Base-by-base conservation (phyloP, 1,140 invertebrate genomes). In the Teleogryllus occipitalis region DNA sequence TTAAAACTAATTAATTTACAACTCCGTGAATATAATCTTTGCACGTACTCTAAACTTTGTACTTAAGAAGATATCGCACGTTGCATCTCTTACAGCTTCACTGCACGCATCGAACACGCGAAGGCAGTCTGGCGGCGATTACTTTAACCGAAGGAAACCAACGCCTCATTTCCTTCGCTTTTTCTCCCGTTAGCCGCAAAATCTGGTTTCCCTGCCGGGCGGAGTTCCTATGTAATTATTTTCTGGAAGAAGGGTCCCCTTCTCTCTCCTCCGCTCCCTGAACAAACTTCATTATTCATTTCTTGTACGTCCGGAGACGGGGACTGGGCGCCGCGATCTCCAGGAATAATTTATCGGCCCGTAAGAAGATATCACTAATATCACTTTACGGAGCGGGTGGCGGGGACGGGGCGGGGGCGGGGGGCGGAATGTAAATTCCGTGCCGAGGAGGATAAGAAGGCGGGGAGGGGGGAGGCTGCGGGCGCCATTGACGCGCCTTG, bases 261-360 rank as follows among this genome's bases (percentile, higher is more conserved):
- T 65, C 54, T 14, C 54, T 54, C 49, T 15, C 49, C 49, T 65
- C 27, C 27, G 27, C 5, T 65, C 54, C 18, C 54, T 65, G 54
- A 65, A 65, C 54, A 65, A 65, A 65, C 54, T 65, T 65, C 54
- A 65, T 65, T 65, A 65, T 65, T 65, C 54, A 65, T 65, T 65
- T 65, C 54, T 65, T 65, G 54, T 65, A 65, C 54, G 54, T 65
- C 54, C 54, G 54, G 54, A 65, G 54, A 65, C 54, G 18, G 54
- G 10, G 10, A 65, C 54, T 65, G 10, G 10, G 54, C 54, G 2
- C 54, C 10, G 10, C 54, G 54, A 65, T 10, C 18, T 14, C 10
- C 54, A 7, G 54, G 18, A 65, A 65, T 65, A 65, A 65, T 65
- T 65, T 65, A 65, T 18, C 10, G 54, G 54, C 10, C 10, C 54